A percentile compares a stretch with the other conserved stretches of the same genome.
These are phyloP conservation scores for Tethea ocularis DNA, from an alignment of 2,888 invertebrate genomes.

Conservation along the genomic window DNA sequence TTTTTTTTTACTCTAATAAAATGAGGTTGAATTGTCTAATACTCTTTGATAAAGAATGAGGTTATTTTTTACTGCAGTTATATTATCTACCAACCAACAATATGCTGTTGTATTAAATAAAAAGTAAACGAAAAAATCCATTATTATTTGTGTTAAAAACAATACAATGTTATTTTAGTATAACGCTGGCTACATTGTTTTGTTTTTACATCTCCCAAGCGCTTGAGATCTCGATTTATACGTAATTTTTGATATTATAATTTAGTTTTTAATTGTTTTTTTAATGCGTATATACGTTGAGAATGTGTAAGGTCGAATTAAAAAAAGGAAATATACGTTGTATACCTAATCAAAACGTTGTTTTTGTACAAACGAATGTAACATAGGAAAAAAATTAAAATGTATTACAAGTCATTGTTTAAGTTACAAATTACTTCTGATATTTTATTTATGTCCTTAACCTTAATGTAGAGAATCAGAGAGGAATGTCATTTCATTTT, in stretches of 20 bases:
- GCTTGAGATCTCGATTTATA: constrained; percentile 72
- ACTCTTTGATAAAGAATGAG: not conserved
- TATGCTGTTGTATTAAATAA: not conserved
- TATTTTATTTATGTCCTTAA: constrained; percentile 59
- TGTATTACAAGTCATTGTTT: constrained; percentile 83
- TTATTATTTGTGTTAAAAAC: not conserved
- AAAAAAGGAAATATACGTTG: constrained; percentile 54
- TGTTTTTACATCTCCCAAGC: constrained; percentile 43
- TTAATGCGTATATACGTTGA: constrained; percentile 37
- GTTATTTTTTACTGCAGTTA: not conserved
- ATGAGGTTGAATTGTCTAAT: not conserved
- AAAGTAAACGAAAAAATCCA: not conserved
- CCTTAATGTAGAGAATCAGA: not conserved
- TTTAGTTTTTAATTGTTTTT: constrained; percentile 56
- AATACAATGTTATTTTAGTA: not conserved
- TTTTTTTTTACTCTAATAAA: not conserved
- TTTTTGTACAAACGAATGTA: constrained; percentile 80
- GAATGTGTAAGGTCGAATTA: constrained; percentile 61
- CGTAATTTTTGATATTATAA: constrained; percentile 72
- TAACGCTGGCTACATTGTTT: not conserved
- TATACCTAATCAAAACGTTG: constrained; percentile 69
- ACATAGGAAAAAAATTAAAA: constrained; percentile 63
- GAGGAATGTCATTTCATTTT: too few relatives aligned
- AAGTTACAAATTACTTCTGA: constrained; percentile 70
- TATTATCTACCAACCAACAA: not conserved